Base-by-base conservation (phyloP, 2,113 vertebrate genomes). In the Phalacrocorax brasilianus region DNA sequence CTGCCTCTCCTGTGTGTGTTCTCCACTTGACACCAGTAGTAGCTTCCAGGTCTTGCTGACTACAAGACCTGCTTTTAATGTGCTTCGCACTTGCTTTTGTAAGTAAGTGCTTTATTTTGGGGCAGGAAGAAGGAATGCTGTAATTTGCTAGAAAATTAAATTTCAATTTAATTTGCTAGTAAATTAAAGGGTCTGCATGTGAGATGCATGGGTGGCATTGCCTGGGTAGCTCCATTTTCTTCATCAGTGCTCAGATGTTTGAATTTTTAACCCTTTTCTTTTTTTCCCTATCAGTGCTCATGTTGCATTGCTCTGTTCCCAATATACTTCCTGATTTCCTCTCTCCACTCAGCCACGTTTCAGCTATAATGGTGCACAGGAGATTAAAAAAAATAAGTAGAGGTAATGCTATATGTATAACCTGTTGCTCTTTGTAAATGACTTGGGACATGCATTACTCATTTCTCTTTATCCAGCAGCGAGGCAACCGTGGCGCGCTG, bases 211-310 rank as follows among this genome's bases (percentile, higher is more conserved):
- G 20, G 38, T 72, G 47, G 56, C 63, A 49, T 24, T 47, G 53
- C 59, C 28, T 45, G 67, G 16, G 35, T 40, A 62, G 62, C 67
- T 71, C 40, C 38, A 11, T 27, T 68, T 75, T 80, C n/a, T 80
- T 72, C 14, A 18, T 26, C 44, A 26, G 8, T 32, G 24, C 55
- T 77, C 49, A 49, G 27, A 28, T 47, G 26, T 40, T 76, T 53
- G 30, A 44, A 11, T 28, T 74, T 55, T 68, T 66, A 78, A 19
- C 61, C 21, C 20, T 67, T 85, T 56, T 40, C 14, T 27, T 67
- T 59, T 42, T 59, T 20, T 4, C 22, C 75, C 19, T 2, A 2
- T 42, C 45, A 45, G 26, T 40, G 52, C 42, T 85, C 0, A 0
- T 17, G 27, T 50, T 47, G 52, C 70, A 26, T 83, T 61, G 13